Base-by-base conservation (phyloP, 2,888 invertebrate species). In the Metellina segmentata region DNA sequence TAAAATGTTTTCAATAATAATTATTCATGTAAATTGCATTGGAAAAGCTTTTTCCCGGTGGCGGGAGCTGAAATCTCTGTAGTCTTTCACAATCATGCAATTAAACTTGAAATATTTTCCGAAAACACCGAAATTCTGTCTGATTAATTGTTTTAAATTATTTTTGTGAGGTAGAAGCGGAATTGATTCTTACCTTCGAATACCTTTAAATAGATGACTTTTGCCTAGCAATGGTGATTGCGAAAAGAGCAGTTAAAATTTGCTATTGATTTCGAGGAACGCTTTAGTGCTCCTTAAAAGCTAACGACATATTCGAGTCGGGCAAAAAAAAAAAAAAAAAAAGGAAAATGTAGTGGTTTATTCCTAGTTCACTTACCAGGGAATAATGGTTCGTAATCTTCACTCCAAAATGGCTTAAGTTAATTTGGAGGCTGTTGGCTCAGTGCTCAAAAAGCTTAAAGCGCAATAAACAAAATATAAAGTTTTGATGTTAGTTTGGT, bases 1-100 rank as follows among this genome's bases (percentile, higher is more conserved):
- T 61, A 61, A 61, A 61, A 61, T 61, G 61, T 61, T 61, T 61
- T 61, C 61, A 61, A 61, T 61, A 61, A 61, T 61, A 61, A 61
- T 61, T 61, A 61, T 61, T 61, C 61, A 61, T 61, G 61, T 61
- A 61, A 61, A 61, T 16, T 61, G 61, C 61, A 61, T 61, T 61
- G 61, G 61, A 61, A 61, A 34, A 61, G 11, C 61, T 61, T 61
- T 61, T 61, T 61, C 61, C 61, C 61, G 13, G 7, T 61, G 61
- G 61, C 16, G 61, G 61, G 7, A 5, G 16, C 5, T 11, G 61
- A 61, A 16, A 61, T 61, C 61, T 61, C 61, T 7, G 61, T 61
- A 61, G 61, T 61, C 61, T 61, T 61, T 61, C 61, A 61, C 61
- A 61, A 61, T 61, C 61, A 16, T 61, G 61, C 16, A 61, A 61